Base-by-base conservation (phyloP, 1,140 invertebrate genomes). In the Plutomurus gul region DNA sequence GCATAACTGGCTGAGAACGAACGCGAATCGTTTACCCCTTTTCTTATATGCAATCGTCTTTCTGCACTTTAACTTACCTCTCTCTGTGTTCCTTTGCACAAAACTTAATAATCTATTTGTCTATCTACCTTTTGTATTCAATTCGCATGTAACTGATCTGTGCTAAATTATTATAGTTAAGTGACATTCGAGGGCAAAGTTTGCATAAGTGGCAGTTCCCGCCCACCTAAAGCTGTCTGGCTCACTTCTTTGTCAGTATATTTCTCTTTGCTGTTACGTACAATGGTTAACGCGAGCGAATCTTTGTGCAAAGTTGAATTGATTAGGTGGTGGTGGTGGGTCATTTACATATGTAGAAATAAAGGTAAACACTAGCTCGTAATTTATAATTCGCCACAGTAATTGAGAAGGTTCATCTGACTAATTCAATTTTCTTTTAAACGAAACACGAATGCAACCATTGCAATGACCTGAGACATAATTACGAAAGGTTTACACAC, bases 121-220 rank as follows among this genome's bases (percentile, higher is more conserved):
- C n/a, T 33, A 65, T 4, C 22, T 60, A 22, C 56, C 56, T 65
- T n/a, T n/a, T n/a, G n/a, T n/a, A n/a, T n/a, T n/a, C n/a, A n/a
- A n/a, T n/a, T n/a, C n/a, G n/a, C n/a, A n/a, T n/a, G n/a, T n/a
- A n/a, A n/a, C n/a, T n/a, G n/a, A 65, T 65, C 56, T 65, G 16
- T 65, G 36, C 27, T 25, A 65, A 65, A 65, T 65, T 65, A 65
- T 65, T 65, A 65, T 65, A n/a, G 27, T 65, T 65, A 77, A 51
- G 37, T 77, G 75, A 77, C 51, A 77, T 77, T 77, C 30, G 75
- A 77, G 75, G 75, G 75, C 75, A 77, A 77, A 77, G 75, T 77
- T 77, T 77, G 75, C 75, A 77, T 77, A 77, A 77, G 60, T 77
- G 56, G 56, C 75, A 46, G 36, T 76, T 51, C 13, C 75, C 49